Evolutionary conservation across 2,113 vertebrate genomes (phyloP).

Genomic region (Platichthys flesus): DNA sequence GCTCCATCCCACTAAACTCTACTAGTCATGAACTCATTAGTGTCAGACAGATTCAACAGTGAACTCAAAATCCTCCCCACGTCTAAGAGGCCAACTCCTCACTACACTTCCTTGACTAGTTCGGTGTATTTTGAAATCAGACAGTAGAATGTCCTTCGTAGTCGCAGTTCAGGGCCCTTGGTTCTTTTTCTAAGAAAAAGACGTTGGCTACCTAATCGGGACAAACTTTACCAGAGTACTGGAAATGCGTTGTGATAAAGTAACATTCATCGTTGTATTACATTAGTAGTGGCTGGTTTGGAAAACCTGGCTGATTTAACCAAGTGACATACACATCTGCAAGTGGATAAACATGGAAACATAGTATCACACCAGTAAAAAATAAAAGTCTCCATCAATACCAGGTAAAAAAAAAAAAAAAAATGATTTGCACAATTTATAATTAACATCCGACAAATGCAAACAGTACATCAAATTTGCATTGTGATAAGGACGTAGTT

Average conservation of each 20-base stretch:
- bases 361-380: too few relatives aligned
- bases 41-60: conserved; percentile 51
- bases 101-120: conserved; percentile 46
- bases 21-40: conserved; percentile 65
- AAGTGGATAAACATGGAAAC: too few relatives aligned
- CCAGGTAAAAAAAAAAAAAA: too few relatives aligned
- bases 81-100: conserved; percentile 54
- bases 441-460: neutral
- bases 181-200: conserved; percentile 34
- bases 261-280: too few relatives aligned
- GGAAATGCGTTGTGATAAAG: neutral
- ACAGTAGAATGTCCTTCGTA: conserved; percentile 41
- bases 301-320: too few relatives aligned
- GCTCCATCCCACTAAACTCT: conserved; percentile 52
- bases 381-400: too few relatives aligned
- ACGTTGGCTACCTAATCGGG: neutral
- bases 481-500: neutral
- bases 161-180: conserved; percentile 20
- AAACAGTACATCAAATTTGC: neutral
- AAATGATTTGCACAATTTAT: neutral
- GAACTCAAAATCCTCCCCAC: conserved; percentile 52
- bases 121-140: conserved; percentile 59
- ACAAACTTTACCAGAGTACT: neutral
- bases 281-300: too few relatives aligned
- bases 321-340: too few relatives aligned